A percentile compares a stretch with the other conserved stretches of the same genome.
These are phyloP conservation scores for Akabosia matsudoensis DNA, from an alignment of 1,140 invertebrate species.

Conservation along the genomic window DNA sequence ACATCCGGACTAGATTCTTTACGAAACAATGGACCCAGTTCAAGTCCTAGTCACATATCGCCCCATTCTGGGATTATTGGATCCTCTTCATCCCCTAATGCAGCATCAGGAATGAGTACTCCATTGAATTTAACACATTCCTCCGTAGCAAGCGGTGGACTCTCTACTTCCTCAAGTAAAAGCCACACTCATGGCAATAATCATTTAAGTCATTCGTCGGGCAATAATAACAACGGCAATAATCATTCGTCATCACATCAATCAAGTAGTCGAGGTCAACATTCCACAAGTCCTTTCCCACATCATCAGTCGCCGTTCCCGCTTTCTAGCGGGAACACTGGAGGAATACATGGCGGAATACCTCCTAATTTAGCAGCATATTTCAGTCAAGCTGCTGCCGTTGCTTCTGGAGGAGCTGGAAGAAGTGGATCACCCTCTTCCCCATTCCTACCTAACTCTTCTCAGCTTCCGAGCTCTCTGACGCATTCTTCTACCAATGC, in stretches of 20 bases:
- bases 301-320: neutral
- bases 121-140: slow-evolving; percentile 17
- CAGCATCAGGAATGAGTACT: neutral
- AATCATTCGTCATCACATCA: neutral
- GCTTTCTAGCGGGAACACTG: neutral
- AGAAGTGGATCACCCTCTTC: neutral
- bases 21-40: neutral
- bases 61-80: neutral
- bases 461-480: neutral
- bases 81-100: slow-evolving; percentile 45
- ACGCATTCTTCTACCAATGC: neutral
- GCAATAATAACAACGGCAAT: neutral
- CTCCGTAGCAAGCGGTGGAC: neutral
- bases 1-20: neutral
- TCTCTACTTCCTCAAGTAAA: slow-evolving; percentile 49
- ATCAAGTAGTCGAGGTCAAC: neutral
- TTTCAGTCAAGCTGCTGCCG: neutral
- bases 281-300: neutral
- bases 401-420: neutral
- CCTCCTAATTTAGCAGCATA: neutral
- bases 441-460: neutral
- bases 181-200: neutral
- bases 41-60: slow-evolving; percentile 6
- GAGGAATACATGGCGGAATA: neutral
- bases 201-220: neutral